Percentiles rank a stretch among this genome's conserved stretches.
Conservation (phyloP, 2,888 invertebrate species). For the Chaetogeoica ovagalla region DNA sequence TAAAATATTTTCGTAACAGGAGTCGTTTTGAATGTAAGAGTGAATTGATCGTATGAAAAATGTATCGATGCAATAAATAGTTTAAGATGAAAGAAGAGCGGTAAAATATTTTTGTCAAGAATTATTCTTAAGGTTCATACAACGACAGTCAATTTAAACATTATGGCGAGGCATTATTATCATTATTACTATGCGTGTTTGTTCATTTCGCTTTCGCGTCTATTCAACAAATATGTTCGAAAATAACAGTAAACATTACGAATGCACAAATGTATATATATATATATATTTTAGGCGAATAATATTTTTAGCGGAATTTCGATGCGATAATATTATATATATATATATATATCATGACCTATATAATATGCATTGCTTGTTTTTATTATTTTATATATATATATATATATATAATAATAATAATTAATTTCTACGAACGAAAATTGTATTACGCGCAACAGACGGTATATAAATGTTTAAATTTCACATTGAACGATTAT, state of each 20-base stretch:
- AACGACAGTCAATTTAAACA: constrained; percentile 18
- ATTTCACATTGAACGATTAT: constrained; percentile 22
- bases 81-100: background rate
- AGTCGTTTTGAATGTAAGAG: background rate
- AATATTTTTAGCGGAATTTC: background rate
- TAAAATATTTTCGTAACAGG: background rate
- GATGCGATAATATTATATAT: too few species aligned
- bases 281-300: too few species aligned
- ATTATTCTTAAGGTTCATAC: constrained; percentile 7
- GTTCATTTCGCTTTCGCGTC: background rate
- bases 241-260: background rate
- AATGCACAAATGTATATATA: background rate
- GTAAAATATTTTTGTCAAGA: constrained; percentile 15
- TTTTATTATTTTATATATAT: background rate
- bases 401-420: too few species aligned
- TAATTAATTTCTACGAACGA: constrained; percentile 11
- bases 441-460: background rate
- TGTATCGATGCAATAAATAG: background rate
- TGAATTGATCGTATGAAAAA: background rate
- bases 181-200: background rate
- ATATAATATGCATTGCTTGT: too few species aligned
- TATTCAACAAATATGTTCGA: background rate
- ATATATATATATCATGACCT: too few species aligned
- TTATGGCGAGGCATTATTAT: background rate
- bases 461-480: constrained; percentile 15